These are phyloP conservation scores for Holacanthus passer DNA, from an alignment of 2,113 vertebrate genomes.

Conservation along the genomic window DNA sequence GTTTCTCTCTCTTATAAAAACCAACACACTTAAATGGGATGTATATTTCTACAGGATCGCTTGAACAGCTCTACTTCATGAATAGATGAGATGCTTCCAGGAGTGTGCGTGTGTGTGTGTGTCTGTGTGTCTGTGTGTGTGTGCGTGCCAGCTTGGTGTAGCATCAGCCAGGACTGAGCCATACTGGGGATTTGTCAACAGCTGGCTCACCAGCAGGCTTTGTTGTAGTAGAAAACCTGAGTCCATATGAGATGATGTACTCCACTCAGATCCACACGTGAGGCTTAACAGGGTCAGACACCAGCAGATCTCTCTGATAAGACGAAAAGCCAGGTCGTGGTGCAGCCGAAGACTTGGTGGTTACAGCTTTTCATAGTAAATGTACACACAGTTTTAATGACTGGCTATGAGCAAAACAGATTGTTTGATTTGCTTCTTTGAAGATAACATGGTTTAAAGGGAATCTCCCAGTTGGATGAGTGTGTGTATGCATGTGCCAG, in stretches of 20 bases:
- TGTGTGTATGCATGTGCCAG: background rate
- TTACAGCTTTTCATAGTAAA: background rate
- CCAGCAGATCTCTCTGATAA: background rate
- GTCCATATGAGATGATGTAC: constrained; percentile 25
- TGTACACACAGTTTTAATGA: background rate
- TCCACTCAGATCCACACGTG: constrained; percentile 16
- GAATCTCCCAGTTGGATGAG: background rate
- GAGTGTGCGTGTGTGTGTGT: constrained; percentile 3
- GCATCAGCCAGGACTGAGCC: constrained; percentile 39
- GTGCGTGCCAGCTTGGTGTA: constrained; percentile 1
- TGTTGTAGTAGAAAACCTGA: constrained; percentile 53
- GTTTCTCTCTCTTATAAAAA: background rate
- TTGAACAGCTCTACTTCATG: background rate
- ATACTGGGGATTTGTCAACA: constrained; percentile 59
- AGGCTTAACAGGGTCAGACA: constrained; percentile 8
- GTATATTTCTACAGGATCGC: constrained; percentile 24
- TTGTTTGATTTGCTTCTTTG: background rate
- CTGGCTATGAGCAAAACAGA: background rate
- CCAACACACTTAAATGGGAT: constrained; percentile 3
- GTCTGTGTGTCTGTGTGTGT: background rate
- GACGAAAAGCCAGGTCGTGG: background rate
- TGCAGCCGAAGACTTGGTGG: background rate
- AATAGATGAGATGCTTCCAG: constrained; percentile 5
- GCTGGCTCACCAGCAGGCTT: constrained; percentile 56
- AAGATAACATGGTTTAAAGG: background rate